These are phyloP conservation scores for Scomber scombrus DNA, from an alignment of 2,113 vertebrate genomes.

Conservation along the genomic window DNA sequence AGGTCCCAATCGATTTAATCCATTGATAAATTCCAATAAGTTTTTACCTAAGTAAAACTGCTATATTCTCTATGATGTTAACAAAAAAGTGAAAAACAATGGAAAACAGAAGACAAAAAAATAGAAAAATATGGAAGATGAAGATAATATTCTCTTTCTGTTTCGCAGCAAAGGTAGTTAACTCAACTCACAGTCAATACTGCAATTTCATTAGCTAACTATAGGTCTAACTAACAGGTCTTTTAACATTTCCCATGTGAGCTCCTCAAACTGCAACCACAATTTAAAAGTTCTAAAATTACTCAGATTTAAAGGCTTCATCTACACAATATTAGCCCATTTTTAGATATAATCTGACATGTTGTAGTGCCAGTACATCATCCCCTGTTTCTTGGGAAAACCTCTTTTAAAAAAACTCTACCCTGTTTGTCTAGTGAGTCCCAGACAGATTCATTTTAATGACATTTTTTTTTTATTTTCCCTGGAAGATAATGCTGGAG, in stretches of 20 bases:
- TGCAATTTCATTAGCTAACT: too few species aligned
- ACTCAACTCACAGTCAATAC: too few species aligned
- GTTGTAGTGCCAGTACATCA: neutral
- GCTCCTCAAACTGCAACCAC: too few species aligned
- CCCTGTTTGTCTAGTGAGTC: neutral
- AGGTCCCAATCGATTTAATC: neutral
- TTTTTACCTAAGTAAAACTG: neutral
- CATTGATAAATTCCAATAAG: neutral
- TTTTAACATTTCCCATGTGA: too few species aligned
- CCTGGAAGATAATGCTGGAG: constrained; percentile 35
- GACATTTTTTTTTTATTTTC: constrained; percentile 32
- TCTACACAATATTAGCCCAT: neutral
- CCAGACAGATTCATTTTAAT: constrained; percentile 31
- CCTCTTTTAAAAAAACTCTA: neutral
- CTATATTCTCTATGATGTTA: neutral
- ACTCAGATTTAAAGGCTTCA: neutral
- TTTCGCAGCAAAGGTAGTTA: too few species aligned
- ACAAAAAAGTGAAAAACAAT: too few species aligned
- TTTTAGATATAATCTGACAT: constrained; percentile 13
- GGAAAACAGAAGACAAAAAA: too few species aligned
- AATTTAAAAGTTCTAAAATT: neutral
- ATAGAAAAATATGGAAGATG: too few species aligned
- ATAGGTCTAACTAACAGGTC: too few species aligned
- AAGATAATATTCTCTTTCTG: too few species aligned
- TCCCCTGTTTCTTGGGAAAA: neutral